Evolutionary conservation across 1,140 invertebrate species (phyloP).

Genomic region (Phortica variegata): DNA sequence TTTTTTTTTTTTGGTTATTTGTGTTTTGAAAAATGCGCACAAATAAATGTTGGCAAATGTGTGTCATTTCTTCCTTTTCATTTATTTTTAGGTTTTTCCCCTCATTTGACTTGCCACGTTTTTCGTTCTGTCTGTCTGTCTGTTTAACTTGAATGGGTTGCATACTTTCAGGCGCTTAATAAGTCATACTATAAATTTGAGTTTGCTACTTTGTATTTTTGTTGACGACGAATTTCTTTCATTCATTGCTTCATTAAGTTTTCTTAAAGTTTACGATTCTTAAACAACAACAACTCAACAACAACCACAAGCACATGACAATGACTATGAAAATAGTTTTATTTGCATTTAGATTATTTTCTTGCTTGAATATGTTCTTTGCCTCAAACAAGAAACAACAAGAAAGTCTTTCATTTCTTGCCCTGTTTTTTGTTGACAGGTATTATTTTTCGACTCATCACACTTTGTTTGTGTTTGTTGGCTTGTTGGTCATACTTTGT

Average conservation of each 20-base stretch:
- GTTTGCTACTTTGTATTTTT: constrained; percentile 14
- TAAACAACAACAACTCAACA: constrained; percentile 8
- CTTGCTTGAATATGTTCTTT: neutral
- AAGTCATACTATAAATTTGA: constrained; percentile 6
- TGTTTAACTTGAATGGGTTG: constrained; percentile 6
- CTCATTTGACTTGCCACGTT: constrained; percentile 6
- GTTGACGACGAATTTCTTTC: constrained; percentile 30
- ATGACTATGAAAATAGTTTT: constrained; percentile 36
- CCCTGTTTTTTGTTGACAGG: too few relatives aligned
- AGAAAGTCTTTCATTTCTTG: neutral
- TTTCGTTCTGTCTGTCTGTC: constrained; percentile 2
- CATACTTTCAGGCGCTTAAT: constrained; percentile 10
- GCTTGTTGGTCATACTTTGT: too few relatives aligned
- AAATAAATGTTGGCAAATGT: constrained; percentile 36
- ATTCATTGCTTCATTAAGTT: too few relatives aligned
- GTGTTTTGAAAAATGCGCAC: constrained; percentile 38
- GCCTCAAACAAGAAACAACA: neutral
- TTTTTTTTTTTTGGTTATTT: too few relatives aligned
- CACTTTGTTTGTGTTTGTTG: too few relatives aligned
- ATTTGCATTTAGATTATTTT: constrained; percentile 50
- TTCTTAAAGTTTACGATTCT: constrained; percentile 15
- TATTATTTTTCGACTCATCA: too few relatives aligned
- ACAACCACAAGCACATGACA: too few relatives aligned
- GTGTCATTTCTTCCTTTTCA: constrained; percentile 21
- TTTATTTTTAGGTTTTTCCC: constrained; percentile 13